phyloP scores from a whole-genome alignment of 2,888 invertebrate species.

The Sarcophaga carnaria region DNA sequence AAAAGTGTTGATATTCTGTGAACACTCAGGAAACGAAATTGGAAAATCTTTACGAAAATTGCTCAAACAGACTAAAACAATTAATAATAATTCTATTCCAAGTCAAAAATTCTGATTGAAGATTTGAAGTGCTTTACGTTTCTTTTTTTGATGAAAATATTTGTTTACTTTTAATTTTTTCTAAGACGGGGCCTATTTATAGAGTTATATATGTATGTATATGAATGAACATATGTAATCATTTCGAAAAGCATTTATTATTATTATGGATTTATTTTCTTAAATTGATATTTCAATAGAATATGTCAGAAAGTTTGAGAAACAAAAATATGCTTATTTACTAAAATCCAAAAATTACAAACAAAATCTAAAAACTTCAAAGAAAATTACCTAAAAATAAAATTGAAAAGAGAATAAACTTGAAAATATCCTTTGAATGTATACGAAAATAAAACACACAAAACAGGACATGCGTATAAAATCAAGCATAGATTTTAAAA shows the following conservation, averaged over 20 bases:
- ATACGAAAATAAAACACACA: conserved; percentile 20
- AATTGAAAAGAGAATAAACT: neutral
- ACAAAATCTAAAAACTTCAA: neutral
- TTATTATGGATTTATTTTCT: neutral
- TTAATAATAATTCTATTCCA: too few relatives aligned
- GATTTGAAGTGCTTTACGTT: too few relatives aligned
- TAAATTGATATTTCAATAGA: too few relatives aligned
- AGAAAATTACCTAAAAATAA: neutral
- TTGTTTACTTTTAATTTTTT: too few relatives aligned
- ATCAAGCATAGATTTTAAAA: neutral
- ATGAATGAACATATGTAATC: too few relatives aligned
- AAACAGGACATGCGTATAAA: conserved; percentile 56
- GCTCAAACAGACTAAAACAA: neutral
- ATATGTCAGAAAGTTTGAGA: too few relatives aligned
- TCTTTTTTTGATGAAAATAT: too few relatives aligned
- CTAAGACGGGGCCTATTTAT: too few relatives aligned
- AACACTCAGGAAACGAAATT: neutral
- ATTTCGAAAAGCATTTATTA: too few relatives aligned
- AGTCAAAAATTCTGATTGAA: neutral
- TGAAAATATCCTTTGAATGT: neutral
- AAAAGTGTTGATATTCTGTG: conserved; percentile 9
- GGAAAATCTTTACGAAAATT: conserved; percentile 3
- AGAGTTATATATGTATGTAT: too few relatives aligned
- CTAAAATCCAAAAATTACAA: neutral
- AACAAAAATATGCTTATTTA: neutral